Evolutionary conservation across 2,113 vertebrate species (phyloP).

Genomic region (Hippocampus comes): DNA sequence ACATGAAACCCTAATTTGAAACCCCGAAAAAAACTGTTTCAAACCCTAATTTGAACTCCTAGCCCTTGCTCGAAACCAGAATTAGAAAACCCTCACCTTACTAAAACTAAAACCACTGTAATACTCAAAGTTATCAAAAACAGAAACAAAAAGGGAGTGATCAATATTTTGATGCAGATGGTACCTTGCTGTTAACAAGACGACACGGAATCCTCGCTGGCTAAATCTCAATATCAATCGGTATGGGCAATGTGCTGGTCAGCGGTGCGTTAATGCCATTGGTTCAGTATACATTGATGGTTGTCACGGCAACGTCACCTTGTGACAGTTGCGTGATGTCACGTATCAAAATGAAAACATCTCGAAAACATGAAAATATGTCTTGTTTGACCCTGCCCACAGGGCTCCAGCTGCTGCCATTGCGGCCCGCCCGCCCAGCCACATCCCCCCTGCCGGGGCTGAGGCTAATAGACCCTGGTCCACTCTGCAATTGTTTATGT

Average conservation of each 20-base stretch:
- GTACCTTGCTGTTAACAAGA: too few relatives aligned
- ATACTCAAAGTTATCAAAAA: too few relatives aligned
- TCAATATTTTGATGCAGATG: too few relatives aligned
- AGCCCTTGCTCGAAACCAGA: too few relatives aligned
- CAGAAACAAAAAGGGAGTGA: too few relatives aligned
- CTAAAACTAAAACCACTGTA: too few relatives aligned
- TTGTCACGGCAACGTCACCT: not conserved
- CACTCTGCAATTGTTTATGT: conserved; percentile 34
- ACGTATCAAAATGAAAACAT: not conserved
- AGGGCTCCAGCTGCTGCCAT: conserved; percentile 25
- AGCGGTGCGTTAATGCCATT: conserved; percentile 14
- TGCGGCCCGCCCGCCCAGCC: not conserved
- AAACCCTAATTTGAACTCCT: too few relatives aligned
- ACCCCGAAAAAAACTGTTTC: too few relatives aligned
- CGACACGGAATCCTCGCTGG: not conserved
- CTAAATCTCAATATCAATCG: not conserved
- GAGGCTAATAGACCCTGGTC: conserved; percentile 18
- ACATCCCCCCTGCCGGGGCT: conserved; percentile 26
- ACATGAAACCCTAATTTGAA: too few relatives aligned
- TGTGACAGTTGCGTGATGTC: not conserved
- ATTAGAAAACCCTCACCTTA: too few relatives aligned
- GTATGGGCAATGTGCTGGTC: not conserved
- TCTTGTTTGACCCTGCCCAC: conserved; percentile 12
- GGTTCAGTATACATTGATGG: not conserved
- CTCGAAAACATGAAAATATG: conserved; percentile 27